Evolutionary conservation across 92 coral and sea anemone genomes (phyloP).

Genomic region (Zoanthus sociatus): DNA sequence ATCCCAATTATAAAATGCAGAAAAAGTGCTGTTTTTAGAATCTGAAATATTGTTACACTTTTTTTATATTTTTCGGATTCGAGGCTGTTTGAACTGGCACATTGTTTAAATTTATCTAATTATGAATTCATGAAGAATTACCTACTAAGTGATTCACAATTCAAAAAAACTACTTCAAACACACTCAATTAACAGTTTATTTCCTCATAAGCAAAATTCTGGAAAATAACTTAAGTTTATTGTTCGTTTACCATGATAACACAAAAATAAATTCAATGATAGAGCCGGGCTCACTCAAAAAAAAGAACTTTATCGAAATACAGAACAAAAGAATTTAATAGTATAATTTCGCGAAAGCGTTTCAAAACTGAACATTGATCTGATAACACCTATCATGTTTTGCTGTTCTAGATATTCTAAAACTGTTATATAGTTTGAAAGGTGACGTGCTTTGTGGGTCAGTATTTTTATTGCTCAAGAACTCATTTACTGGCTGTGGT

Average conservation of each 20-base stretch:
- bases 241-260: not conserved
- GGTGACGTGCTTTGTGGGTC: not conserved
- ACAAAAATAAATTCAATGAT: not conserved
- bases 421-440: not conserved
- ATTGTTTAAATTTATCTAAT: not conserved
- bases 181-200: slow-evolving; percentile 13
- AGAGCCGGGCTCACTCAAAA: not conserved
- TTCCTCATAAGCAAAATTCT: not conserved
- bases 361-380: not conserved
- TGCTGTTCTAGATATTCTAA: not conserved
- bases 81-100: not conserved
- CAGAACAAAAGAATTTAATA: not conserved
- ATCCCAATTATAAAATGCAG: no score
- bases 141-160: not conserved
- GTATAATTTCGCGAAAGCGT: no score
- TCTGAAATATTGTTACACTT: not conserved
- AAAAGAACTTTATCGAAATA: not conserved
- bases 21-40: no score
- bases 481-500: not conserved
- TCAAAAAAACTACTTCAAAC: not conserved
- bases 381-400: not conserved
- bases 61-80: not conserved
- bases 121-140: not conserved
- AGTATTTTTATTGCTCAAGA: not conserved
- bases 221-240: not conserved